phyloP scores from a whole-genome alignment of 2,797 vertebrate genomes.

The Pipistrellus nathusii region DNA sequence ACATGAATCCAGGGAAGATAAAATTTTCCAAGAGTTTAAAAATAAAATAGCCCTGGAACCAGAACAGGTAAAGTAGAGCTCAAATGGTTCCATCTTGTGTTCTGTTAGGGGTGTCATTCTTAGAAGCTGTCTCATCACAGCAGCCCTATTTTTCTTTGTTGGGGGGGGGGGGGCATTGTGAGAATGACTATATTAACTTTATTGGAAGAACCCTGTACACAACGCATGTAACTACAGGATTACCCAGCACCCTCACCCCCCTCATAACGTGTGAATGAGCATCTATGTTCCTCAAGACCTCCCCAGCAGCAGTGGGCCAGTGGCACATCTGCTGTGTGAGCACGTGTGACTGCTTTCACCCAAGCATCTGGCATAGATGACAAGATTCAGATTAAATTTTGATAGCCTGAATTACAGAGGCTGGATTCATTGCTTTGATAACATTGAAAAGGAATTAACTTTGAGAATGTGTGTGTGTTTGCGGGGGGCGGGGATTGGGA shows the following conservation, averaged over 20 bases:
- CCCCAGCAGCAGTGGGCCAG: too few species aligned
- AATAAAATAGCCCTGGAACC: constrained; percentile 91
- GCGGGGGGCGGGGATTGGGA: not conserved
- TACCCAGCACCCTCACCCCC: too few species aligned
- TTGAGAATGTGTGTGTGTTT: not conserved
- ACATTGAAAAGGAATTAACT: not conserved
- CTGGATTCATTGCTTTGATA: not conserved
- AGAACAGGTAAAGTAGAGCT: constrained; percentile 91
- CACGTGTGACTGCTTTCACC: too few species aligned
- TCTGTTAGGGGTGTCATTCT: not conserved
- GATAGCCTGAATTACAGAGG: not conserved
- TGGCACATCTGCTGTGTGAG: too few species aligned
- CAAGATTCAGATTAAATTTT: not conserved
- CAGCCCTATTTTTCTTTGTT: too few species aligned
- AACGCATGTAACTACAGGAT: too few species aligned
- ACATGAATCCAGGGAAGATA: constrained; percentile 94
- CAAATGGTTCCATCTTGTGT: not conserved
- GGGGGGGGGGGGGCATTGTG: too few species aligned
- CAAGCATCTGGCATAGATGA: too few species aligned
- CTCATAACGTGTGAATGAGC: too few species aligned
- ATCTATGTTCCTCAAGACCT: too few species aligned
- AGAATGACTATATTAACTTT: too few species aligned
- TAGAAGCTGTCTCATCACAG: not conserved
- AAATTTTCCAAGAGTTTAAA: constrained; percentile 93
- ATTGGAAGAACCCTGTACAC: too few species aligned